These are phyloP conservation scores for Schizopygopsis malacanthus DNA, from an alignment of 2,797 vertebrate genomes.

Conservation along the genomic window DNA sequence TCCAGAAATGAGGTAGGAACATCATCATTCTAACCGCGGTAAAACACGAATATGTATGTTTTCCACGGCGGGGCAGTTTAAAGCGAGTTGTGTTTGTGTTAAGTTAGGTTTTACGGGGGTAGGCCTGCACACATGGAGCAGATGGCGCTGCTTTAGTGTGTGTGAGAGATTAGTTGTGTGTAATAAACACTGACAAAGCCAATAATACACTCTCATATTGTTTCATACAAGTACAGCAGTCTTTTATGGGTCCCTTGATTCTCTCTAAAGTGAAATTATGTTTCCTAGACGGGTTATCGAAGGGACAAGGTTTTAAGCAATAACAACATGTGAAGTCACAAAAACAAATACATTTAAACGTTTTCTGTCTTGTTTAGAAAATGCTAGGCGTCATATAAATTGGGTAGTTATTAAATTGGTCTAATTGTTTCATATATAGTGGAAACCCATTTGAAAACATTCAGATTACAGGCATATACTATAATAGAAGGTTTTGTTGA, in stretches of 20 bases:
- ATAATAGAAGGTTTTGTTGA: neutral
- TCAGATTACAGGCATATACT: no score
- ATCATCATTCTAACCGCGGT: neutral
- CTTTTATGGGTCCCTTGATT: neutral
- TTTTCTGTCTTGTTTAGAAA: neutral
- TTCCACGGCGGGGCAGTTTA: no score
- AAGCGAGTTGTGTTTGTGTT: neutral
- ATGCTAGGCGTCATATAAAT: neutral
- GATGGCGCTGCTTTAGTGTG: constrained; percentile 21
- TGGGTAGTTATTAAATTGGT: neutral
- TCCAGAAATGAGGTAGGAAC: constrained; percentile 54
- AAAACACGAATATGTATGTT: no score
- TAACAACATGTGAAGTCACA: neutral
- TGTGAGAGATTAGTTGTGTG: neutral
- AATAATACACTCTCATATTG: neutral
- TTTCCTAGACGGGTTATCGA: neutral
- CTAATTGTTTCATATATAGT: neutral
- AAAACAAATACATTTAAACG: neutral
- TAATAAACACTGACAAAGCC: neutral
- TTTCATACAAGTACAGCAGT: no score
- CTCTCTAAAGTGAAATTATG: neutral
- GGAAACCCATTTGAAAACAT: neutral
- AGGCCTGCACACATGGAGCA: constrained; percentile 40
- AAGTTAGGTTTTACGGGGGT: neutral
- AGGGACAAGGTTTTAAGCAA: neutral